Base-by-base conservation (phyloP, 2,888 invertebrate genomes). In the Pyralis farinalis region DNA sequence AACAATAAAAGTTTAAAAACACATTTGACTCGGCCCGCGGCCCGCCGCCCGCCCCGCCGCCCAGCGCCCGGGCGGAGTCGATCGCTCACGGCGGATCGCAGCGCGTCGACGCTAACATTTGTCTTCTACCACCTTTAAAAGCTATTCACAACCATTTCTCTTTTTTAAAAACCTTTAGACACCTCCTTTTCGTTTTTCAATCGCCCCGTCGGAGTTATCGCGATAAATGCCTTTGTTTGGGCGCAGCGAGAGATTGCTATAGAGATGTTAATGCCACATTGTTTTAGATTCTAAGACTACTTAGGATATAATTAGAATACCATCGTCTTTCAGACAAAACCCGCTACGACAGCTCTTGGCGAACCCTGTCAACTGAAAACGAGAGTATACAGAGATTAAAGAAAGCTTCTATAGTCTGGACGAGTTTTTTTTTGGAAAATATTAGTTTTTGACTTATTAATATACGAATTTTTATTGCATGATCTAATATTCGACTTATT, bases 121-220 rank as follows among this genome's bases (percentile, higher is more conserved):
- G 85, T 85, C 85, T 85, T 69, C 64, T 49, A 67, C 70, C 81
- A 86, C 87, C 87, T 86, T 85, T 83, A 84, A 84, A 84, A 83
- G 87, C 86, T 81, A 84, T 87, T 82, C 86, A 71, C 71, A 63
- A 75, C 78, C 87, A 86, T 87, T 86, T 80, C 71, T 87, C 87
- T 87, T 84, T 75, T 82, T 87, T 87, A 80, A 85, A 85, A 87
- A 86, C 87, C 86, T 83, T 81, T 71, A 82, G 87, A 85, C 84
- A 79, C 71, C 79, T 83, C 80, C 78, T 81, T 74, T 84, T 81
- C 85, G 84, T 85, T 87, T 87, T 87, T 87, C 87, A 87, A 87
- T 87, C 83, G 85, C 73, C 67, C 62, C 66, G 63, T 51, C 61
- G 76, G 78, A 74, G 81, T 75, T 81, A 82, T 81, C 81, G 79